Base-by-base conservation (phyloP, 2,113 vertebrate species). In the Eretmochelys imbricata region DNA sequence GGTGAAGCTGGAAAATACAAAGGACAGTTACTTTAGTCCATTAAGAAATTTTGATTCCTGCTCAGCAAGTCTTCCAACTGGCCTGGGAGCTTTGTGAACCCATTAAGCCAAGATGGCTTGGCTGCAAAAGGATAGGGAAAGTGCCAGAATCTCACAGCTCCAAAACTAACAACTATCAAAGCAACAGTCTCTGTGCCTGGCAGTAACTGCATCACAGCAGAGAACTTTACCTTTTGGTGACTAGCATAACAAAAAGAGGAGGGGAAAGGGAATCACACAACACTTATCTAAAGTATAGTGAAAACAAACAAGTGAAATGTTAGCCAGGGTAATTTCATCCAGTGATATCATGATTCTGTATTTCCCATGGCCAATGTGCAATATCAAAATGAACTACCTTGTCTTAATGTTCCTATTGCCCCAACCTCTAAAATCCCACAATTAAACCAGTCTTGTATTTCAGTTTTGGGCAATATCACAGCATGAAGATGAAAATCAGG, bases 11-110 rank as follows among this genome's bases (percentile, higher is more conserved):
- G 79, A 91, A 92, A 95, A 83, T 20, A 38, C 86, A n/a, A 89
- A 31, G 53, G 53, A 65, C 16, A 86, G 35, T 90, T 90, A 85
- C 49, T 51, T 96, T 91, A 87, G 55, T 82, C 69, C 27, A 46
- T 91, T 80, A 94, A 87, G 49, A 90, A 89, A 93, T 93, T 89
- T 87, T 95, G 89, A 93, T 80, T 53, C 95, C 76, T 78, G n/a
- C 46, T 93, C 89, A 93, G 20, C 62, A 95, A 92, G 20, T 82
- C 54, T 93, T 96, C 80, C 78, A 20, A 94, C 88, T 90, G 80
- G 59, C 62, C 49, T 87, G 78, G 49, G 55, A 96, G 90, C 97
- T 95, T 92, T 51, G 86, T 89, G 57, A 97, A 88, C 42, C 6
- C 48, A 49, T 84, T 79, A 84, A 95, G 84, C 82, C 84, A 95